Evolutionary conservation across 2,888 invertebrate species (phyloP), one percentile per base, ranked within the genome.

Genomic region (Phorcus lineatus): DNA sequence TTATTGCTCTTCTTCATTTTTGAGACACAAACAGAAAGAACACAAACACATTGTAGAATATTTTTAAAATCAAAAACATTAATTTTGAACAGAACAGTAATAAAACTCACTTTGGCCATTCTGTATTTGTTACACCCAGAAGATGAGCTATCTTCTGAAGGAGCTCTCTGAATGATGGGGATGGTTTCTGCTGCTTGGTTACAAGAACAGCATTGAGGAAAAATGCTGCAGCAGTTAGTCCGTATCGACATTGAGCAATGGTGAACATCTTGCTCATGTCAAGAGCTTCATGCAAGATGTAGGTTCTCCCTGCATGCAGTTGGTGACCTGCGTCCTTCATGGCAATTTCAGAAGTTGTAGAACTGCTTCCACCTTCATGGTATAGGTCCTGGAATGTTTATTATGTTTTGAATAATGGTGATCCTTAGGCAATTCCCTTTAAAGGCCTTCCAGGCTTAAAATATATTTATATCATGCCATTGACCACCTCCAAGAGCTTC

Each of bases 231-330:
- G 87, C 82, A 36, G 82, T 75, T 40, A 89, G 86, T 0, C 88
- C 88, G 79, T 84, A 87, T 53, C 89, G 82, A 24, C 83, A 81
- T 31, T 81, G 78, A 7, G 89, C 88, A 47, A 89, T 31, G 17
- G 83, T 83, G 55, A 83, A 83, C 22, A 88, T 53, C 62, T 85
- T 84, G 22, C 82, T 82, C 3, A 88, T 81, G 74, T 77, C 40
- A 17, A 84, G 55, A 9, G 52, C 74, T 62, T 82, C 78, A 13
- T 16, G 62, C 24, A 74, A 31, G n/a, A 87, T 78, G 54, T 67
- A 77, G 11, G 76, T 31, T 47, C n/a, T 62, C 22, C 82, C 83
- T 22, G 77, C 55, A 31, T 74, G 75, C 19, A 86, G 75, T 40
- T 81, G 75, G 11, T 83, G 66, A 17, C 80, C 81, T 19, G 86